These are phyloP conservation scores for Petrolisthes cinctipes DNA, from an alignment of 2,888 invertebrate genomes.

Conservation along the genomic window DNA sequence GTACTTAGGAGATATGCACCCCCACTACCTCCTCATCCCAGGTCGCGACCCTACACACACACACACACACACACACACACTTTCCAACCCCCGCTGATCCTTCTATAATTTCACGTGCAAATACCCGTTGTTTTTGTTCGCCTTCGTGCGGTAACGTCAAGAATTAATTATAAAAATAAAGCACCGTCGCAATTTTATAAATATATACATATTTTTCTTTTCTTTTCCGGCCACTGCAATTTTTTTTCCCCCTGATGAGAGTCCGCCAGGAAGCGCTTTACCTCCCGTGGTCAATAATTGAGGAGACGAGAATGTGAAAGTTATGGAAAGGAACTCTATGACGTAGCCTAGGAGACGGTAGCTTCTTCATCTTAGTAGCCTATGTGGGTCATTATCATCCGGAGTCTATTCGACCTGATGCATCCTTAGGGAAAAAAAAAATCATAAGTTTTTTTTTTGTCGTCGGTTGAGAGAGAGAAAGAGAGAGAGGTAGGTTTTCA, in stretches of 20 bases:
- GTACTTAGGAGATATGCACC: too few species aligned
- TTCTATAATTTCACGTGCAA: background rate
- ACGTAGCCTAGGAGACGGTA: too few species aligned
- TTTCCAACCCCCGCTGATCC: background rate
- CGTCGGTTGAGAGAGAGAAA: background rate
- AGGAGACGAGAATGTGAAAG: too few species aligned
- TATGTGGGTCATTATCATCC: too few species aligned
- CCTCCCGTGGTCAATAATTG: too few species aligned
- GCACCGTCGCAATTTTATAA: background rate
- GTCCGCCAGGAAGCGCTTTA: background rate
- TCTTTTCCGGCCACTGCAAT: background rate
- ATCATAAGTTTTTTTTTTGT: too few species aligned
- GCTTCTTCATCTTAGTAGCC: too few species aligned
- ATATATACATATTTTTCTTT: background rate
- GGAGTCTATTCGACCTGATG: too few species aligned
- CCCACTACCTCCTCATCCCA: background rate
- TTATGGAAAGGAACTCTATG: too few species aligned
- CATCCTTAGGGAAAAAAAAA: too few species aligned
- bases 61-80: constrained; percentile 13
- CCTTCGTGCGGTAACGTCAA: background rate
- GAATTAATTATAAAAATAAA: background rate
- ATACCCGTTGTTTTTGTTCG: background rate
- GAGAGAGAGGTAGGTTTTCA: background rate
- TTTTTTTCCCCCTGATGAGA: background rate
- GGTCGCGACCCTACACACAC: background rate